A percentile compares a stretch with the other conserved stretches of the same genome.
phyloP scores from a whole-genome alignment of 2,113 vertebrate species.

The Butorides virescens region DNA sequence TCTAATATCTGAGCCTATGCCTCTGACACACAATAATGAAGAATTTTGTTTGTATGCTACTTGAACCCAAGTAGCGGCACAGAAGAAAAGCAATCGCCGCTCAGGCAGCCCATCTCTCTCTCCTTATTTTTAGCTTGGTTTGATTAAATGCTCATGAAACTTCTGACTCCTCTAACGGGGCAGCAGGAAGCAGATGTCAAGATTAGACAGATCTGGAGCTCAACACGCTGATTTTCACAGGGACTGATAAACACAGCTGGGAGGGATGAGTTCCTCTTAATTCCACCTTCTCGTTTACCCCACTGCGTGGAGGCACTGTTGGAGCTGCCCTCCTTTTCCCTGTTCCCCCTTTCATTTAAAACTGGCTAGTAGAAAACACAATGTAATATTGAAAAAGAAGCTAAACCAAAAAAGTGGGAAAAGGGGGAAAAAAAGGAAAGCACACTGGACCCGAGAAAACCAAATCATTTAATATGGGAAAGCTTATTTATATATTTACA shows the following conservation, averaged over 20 bases:
- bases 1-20: background rate
- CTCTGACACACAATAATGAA: background rate
- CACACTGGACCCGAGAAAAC: background rate
- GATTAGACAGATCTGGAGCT: background rate
- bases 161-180: background rate
- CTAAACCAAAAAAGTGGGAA: background rate
- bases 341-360: background rate
- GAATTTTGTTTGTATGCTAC: background rate
- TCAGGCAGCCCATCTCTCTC: background rate
- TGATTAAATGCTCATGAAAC: background rate
- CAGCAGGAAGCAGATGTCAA: background rate
- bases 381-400: background rate
- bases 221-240: background rate
- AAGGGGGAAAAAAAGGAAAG: background rate
- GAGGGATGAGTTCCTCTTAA: background rate
- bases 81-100: background rate
- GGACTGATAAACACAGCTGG: background rate
- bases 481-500: background rate
- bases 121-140: background rate
- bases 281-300: background rate
- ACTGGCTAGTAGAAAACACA: background rate
- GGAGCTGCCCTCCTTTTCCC: background rate
- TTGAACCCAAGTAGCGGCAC: background rate
- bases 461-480: background rate
- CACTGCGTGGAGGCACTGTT: background rate